Conservation (phyloP, 2,888 invertebrate genomes). For the Dynastes tityus region DNA sequence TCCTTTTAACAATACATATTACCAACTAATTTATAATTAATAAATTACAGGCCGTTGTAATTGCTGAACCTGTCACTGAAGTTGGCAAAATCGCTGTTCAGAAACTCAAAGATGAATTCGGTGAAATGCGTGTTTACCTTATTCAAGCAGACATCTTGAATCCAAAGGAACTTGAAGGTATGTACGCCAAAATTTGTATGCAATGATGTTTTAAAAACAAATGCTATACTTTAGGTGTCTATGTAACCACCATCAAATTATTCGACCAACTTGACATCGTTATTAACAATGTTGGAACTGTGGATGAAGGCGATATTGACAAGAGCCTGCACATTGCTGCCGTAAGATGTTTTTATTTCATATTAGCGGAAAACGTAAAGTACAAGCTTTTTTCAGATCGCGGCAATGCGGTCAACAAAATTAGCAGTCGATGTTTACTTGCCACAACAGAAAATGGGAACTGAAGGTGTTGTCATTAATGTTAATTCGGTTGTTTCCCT, state of each 20-base stretch:
- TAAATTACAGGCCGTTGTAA: constrained; percentile 17
- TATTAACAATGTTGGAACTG: constrained; percentile 28
- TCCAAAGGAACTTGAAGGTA: constrained; percentile 37
- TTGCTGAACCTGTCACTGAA: constrained; percentile 19
- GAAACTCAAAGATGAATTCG: constrained; percentile 39
- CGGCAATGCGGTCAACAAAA: constrained; percentile 34
- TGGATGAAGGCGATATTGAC: constrained; percentile 32
- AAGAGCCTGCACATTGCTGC: neutral
- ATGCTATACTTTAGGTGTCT: constrained; percentile 18
- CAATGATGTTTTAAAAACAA: neutral
- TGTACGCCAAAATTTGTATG: neutral
- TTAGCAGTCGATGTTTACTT: constrained; percentile 27
- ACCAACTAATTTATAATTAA: neutral
- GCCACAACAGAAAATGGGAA: constrained; percentile 26
- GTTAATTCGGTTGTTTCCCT: constrained; percentile 25
- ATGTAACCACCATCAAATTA: constrained; percentile 18
- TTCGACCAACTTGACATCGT: constrained; percentile 32
- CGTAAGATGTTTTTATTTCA: constrained; percentile 11
- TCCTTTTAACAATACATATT: neutral
- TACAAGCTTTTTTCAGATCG: neutral
- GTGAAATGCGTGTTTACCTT: constrained; percentile 20
- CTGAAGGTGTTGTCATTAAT: constrained; percentile 34
- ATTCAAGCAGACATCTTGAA: constrained; percentile 16
- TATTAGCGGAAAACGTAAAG: neutral
- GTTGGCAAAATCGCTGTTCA: constrained; percentile 16